Evolutionary conservation across 53 echinoderm and acorn worm species (phyloP).

Genomic region (Astropecten irregularis): DNA sequence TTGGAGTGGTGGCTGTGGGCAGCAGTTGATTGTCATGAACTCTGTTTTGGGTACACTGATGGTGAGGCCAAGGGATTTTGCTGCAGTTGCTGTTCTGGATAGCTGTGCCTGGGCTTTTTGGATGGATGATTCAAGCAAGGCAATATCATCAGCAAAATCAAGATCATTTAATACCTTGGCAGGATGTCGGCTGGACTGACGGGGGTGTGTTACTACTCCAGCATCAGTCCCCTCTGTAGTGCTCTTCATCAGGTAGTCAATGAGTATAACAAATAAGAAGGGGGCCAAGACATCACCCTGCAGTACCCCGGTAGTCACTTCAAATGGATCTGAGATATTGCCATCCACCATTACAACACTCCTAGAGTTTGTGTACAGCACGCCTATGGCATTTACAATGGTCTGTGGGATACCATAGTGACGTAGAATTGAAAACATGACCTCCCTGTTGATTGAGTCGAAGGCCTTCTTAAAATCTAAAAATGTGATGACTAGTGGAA

Average conservation of each 20-base stretch:
- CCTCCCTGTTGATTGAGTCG: slow-evolving; percentile 23
- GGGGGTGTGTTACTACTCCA: slow-evolving; percentile 20
- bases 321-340: slow-evolving; percentile 26
- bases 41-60: slow-evolving; percentile 38
- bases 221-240: background rate
- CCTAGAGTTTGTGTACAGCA: slow-evolving; percentile 16
- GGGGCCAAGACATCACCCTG: slow-evolving; percentile 35
- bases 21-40: slow-evolving; percentile 44
- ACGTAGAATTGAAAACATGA: slow-evolving; percentile 32
- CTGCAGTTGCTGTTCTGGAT: slow-evolving; percentile 5
- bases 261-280: background rate
- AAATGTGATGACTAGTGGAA: slow-evolving; percentile 20
- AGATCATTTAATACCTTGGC: slow-evolving; percentile 47
- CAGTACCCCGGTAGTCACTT: slow-evolving; percentile 21
- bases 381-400: slow-evolving; percentile 26
- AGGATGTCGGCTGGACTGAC: slow-evolving; percentile 40
- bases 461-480: slow-evolving; percentile 39
- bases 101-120: slow-evolving; percentile 48
- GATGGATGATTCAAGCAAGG: slow-evolving; percentile 50
- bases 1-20: slow-evolving; percentile 3
- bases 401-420: slow-evolving; percentile 26
- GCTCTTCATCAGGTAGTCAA: slow-evolving; percentile 37
- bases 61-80: slow-evolving; percentile 27
- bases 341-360: slow-evolving; percentile 37
- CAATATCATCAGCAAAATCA: slow-evolving; percentile 61